These are phyloP conservation scores for Coenobita brevimanus DNA, from an alignment of 1,140 invertebrate species.

Conservation along the genomic window DNA sequence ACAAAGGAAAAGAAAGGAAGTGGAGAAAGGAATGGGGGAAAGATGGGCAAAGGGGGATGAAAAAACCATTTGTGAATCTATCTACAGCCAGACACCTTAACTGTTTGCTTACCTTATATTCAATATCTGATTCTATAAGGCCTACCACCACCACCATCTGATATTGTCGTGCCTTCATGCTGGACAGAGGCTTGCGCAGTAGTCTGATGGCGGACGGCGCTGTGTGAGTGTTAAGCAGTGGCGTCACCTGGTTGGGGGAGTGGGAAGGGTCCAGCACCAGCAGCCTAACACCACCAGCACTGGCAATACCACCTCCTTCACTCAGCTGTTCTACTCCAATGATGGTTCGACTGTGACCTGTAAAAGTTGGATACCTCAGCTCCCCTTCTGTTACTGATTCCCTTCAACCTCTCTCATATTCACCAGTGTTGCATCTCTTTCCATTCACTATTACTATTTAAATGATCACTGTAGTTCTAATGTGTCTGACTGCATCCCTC, in stretches of 20 bases:
- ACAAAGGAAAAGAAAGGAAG: neutral
- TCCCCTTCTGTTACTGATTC: no score
- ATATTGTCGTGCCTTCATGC: slow-evolving; percentile 89
- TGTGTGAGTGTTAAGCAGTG: slow-evolving; percentile 73
- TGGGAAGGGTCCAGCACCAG: slow-evolving; percentile 91
- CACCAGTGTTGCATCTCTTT: no score
- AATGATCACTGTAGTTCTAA: no score
- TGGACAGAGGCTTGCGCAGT: slow-evolving; percentile 82
- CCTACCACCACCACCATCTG: slow-evolving; percentile 88
- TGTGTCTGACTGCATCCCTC: no score
- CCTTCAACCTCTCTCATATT: no score
- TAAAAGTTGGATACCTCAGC: slow-evolving; percentile 37
- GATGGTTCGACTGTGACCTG: slow-evolving; percentile 92
- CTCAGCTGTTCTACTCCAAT: slow-evolving; percentile 85
- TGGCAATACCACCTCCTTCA: slow-evolving; percentile 70
- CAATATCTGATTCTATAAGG: slow-evolving; percentile 81
- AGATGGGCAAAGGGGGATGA: no score
- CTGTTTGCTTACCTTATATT: slow-evolving; percentile 73
- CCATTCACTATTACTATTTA: no score
- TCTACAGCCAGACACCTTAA: no score
- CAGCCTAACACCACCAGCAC: slow-evolving; percentile 82
- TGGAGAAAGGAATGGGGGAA: neutral
- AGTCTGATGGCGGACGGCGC: slow-evolving; percentile 74
- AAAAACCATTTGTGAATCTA: no score
- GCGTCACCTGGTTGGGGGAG: slow-evolving; percentile 84